Evolutionary conservation across 2,797 vertebrate species (phyloP).

Genomic region (Cheirogaleus major): DNA sequence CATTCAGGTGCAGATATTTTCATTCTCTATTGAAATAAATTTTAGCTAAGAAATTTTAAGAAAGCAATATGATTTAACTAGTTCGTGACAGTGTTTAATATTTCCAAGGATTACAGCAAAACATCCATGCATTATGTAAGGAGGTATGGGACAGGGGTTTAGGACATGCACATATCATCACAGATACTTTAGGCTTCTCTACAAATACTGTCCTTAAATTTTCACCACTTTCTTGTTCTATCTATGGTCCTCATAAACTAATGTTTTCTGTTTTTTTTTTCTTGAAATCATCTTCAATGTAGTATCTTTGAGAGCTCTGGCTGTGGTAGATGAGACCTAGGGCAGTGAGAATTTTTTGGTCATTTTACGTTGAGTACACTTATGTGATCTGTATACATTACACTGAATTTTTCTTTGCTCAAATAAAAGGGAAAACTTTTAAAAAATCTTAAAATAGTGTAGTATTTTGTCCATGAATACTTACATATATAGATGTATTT

Average conservation of each 20-base stretch:
- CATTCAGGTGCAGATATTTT: too few relatives aligned
- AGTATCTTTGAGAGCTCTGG: slow-evolving; percentile 1
- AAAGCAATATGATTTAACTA: not conserved
- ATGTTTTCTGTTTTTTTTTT: not conserved
- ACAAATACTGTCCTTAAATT: not conserved
- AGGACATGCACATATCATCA: not conserved
- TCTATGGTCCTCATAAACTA: not conserved
- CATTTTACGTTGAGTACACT: not conserved
- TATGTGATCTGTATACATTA: not conserved
- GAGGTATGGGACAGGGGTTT: not conserved
- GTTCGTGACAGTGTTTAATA: not conserved
- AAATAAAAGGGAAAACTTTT: not conserved
- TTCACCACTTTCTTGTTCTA: not conserved
- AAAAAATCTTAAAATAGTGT: not conserved
- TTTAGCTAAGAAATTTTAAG: not conserved
- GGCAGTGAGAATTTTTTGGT: not conserved
- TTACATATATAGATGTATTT: too few relatives aligned
- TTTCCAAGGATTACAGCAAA: not conserved
- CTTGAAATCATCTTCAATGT: not conserved
- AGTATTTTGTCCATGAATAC: not conserved
- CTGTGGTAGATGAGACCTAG: not conserved
- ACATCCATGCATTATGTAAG: not conserved
- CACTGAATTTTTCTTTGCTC: not conserved
- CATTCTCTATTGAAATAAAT: not conserved
- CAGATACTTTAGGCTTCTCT: not conserved